Base-by-base conservation (phyloP, 2,113 vertebrate genomes). In the Cyanistes caeruleus region DNA sequence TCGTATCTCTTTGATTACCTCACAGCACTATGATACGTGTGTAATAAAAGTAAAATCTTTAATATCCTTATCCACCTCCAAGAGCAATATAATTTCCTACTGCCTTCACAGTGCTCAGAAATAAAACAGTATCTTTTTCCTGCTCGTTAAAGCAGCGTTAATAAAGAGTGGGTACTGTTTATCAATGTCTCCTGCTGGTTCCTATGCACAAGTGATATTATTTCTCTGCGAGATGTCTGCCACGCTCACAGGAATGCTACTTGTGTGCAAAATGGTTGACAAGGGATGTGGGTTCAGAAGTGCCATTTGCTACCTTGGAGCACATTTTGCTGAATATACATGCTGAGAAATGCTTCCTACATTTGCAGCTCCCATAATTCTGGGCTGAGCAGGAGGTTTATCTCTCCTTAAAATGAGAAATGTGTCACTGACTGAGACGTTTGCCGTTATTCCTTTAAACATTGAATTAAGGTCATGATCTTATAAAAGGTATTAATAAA, bases 401-500 rank as follows among this genome's bases (percentile, higher is more conserved):
- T 80, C 67, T 95, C 49, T 67, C 58, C 67, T 93, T 84, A 77
- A 95, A 89, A 93, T 64, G 51, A 90, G 55, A 86, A 94, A 89
- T 39, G 11, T 72, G 53, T 79, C 89, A 75, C 53, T 65, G 48
- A 39, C 67, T 70, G 89, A 95, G 89, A 58, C 76, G 73, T 92
- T 88, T 92, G n/a, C 72, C 43, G 84, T 92, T 94, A 78, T 92
- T 94, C 75, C 49, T 95, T 95, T 95, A 89, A 96, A 80, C 70
- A 56, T 25, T 94, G 88, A 89, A 89, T 92, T 95, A 89, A 95
- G 92, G 87, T 89, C 80, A 83, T 80, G 84, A 92, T 95, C 91
- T 95, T 94, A 75, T 72, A 86, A 78, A 75, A 87, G 62, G 39
- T 92, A 87, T 94, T 96, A 95, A 89, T 95, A 94, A 93, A 95